Evolutionary conservation across 1,140 invertebrate species (phyloP), one percentile per base, ranked within the genome.

Genomic region (Camponotus pennsylvanicus): DNA sequence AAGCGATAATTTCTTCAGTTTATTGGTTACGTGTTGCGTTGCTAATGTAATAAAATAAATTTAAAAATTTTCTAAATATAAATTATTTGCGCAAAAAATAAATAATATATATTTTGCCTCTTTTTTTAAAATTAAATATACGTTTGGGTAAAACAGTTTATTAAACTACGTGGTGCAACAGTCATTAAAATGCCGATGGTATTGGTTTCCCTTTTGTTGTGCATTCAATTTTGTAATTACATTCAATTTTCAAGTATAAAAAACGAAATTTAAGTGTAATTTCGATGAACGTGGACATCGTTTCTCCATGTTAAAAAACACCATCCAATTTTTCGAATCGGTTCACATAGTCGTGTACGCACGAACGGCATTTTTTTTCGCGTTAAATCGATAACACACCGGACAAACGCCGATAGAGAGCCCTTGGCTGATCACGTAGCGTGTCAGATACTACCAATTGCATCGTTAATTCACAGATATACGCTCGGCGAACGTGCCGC

Each of bases 381-480:
- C 2, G 40, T 57, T 73, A 45, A n/a, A 83, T 83, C 79, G 55
- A 83, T 83, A 80, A 57, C 45, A 57, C 45, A 40, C 32, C 34
- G 59, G 13, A 55, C 61, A 80, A 86, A 80, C 42, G 63, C 55
- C 40, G 73, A 82, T 61, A 71, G 63, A 45, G 57, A 64, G 59
- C 32, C 3, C 64, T 55, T 27, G 42, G 73, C 52, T 52, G 42
- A 85, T 77, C 71, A 66, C 59, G 73, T 55, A 85, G 34, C 37
- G 71, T 37, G 71, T 80, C 66, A 79, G 63, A n/a, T 61, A 69
- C 76, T 70, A 52, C n/a, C 34, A 70, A 66, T 80, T 70, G 77
- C 77, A 82, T 86, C 85, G 85, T 86, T 86, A 86, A 86, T 82
- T 82, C 77, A 55, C 78, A 63, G 64, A 70, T 66, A 80, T 70